Evolutionary conservation across 2,113 vertebrate species (phyloP).

Genomic region (Maccullochella peelii): DNA sequence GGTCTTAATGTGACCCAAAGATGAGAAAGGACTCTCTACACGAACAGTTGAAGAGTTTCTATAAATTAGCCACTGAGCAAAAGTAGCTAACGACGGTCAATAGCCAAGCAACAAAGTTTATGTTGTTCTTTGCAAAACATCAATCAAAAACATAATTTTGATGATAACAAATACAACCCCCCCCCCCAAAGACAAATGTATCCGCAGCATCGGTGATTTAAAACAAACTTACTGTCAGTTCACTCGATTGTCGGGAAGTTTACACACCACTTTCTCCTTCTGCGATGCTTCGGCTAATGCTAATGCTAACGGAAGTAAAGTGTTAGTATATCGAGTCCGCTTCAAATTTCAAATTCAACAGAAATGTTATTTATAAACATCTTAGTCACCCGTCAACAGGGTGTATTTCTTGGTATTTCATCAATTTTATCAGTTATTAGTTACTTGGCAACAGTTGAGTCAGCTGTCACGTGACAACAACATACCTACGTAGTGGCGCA

Average conservation of each 20-base stretch:
- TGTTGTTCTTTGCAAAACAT: neutral
- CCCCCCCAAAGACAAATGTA: neutral
- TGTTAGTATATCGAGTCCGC: neutral
- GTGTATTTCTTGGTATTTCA: constrained; percentile 32
- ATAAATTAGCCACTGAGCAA: too few relatives aligned
- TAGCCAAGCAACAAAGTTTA: neutral
- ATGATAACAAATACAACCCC: neutral
- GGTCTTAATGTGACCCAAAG: too few relatives aligned
- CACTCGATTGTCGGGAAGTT: neutral
- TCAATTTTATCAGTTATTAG: constrained; percentile 7
- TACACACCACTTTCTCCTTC: neutral
- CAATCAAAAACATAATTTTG: too few relatives aligned
- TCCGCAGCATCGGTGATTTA: neutral
- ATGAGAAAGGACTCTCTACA: too few relatives aligned
- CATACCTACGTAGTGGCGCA: neutral
- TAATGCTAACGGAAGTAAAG: constrained; percentile 7
- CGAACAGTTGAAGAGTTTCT: too few relatives aligned
- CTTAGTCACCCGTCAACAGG: neutral
- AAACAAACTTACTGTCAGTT: constrained; percentile 31
- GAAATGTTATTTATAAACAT: rapidly evolving
- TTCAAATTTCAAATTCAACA: neutral
- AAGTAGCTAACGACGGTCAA: neutral
- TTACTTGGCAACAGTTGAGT: neutral
- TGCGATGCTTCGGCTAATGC: neutral
- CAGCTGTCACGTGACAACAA: constrained; percentile 53